Conservation (phyloP, 1,140 invertebrate species). For the Euschistus heros region DNA sequence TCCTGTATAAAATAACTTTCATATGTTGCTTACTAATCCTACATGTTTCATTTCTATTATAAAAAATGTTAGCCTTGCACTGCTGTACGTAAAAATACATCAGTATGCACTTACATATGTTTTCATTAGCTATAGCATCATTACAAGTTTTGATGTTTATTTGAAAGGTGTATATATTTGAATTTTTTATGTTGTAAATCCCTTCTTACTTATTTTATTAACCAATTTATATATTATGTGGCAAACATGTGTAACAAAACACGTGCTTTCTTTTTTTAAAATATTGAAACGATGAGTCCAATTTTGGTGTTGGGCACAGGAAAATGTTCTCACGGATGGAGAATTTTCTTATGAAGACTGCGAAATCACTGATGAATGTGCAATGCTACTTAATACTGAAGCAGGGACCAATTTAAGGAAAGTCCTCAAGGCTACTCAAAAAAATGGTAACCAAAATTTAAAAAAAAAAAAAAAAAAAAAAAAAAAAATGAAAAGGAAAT, state of each 20-base stretch:
- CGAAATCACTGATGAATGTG: constrained; percentile 72
- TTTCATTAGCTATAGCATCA: no score
- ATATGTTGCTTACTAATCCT: constrained; percentile 13
- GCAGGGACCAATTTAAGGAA: constrained; percentile 22
- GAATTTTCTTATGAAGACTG: constrained; percentile 41
- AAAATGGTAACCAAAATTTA: constrained; percentile 16
- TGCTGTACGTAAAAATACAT: constrained; percentile 1
- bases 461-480: not conserved
- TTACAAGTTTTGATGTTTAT: no score
- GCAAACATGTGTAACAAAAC: not conserved
- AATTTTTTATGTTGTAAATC: no score
- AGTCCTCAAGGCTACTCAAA: constrained; percentile 23
- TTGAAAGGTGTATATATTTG: no score
- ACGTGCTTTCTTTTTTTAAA: constrained; percentile 4
- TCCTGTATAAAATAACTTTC: not conserved
- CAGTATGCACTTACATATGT: no score
- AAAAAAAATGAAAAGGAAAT: not conserved
- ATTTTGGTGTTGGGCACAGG: constrained; percentile 35
- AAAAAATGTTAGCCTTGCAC: constrained; percentile 9
- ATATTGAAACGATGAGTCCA: constrained; percentile 16
- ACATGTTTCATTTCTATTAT: not conserved
- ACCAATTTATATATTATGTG: no score
- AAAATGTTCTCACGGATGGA: constrained; percentile 48
- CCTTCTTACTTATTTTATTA: no score
- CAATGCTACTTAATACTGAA: constrained; percentile 58